Conservation (phyloP, 2,113 vertebrate species). For the Hiodon alosoides region DNA sequence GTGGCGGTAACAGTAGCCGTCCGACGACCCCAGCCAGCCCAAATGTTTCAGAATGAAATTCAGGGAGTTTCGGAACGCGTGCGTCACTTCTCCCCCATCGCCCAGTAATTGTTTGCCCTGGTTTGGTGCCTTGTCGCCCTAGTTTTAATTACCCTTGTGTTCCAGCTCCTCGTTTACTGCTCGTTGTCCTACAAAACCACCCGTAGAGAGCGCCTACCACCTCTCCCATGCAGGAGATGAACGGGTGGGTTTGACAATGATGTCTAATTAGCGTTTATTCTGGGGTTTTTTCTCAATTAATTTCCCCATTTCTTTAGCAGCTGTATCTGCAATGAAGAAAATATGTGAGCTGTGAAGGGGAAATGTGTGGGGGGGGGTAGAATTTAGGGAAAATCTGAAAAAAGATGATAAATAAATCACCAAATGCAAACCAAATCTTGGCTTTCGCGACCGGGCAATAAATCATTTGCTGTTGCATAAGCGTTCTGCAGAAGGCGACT, state of each 20-base stretch:
- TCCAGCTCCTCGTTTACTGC: constrained; percentile 14
- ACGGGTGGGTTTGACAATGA: constrained; percentile 29
- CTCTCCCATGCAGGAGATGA: background rate
- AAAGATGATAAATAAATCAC: constrained; percentile 10
- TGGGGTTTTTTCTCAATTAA: constrained; percentile 29
- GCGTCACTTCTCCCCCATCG: background rate
- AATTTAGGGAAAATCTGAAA: background rate
- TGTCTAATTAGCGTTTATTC: constrained; percentile 46
- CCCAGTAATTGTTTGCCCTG: constrained; percentile 11
- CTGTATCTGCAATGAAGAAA: constrained; percentile 19
- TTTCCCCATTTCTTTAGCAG: constrained; percentile 26
- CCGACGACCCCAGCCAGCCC: no score
- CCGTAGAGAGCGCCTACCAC: constrained; percentile 1
- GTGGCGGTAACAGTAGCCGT: no score
- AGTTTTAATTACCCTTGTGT: constrained; percentile 21
- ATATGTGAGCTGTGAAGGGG: no score
- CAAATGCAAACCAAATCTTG: constrained; percentile 5
- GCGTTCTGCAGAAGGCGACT: constrained; percentile 31
- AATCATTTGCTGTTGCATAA: constrained; percentile 25
- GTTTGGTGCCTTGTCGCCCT: background rate
- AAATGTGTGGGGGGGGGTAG: no score
- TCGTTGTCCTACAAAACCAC: constrained; percentile 24
- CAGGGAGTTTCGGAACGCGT: no score
- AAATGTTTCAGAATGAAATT: no score
- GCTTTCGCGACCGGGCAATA: constrained; percentile 3